Percentiles rank a stretch among this genome's conserved stretches.
Evolutionary conservation across 2,113 vertebrate species (phyloP).

Genomic region (Rhynchomys soricoides): DNA sequence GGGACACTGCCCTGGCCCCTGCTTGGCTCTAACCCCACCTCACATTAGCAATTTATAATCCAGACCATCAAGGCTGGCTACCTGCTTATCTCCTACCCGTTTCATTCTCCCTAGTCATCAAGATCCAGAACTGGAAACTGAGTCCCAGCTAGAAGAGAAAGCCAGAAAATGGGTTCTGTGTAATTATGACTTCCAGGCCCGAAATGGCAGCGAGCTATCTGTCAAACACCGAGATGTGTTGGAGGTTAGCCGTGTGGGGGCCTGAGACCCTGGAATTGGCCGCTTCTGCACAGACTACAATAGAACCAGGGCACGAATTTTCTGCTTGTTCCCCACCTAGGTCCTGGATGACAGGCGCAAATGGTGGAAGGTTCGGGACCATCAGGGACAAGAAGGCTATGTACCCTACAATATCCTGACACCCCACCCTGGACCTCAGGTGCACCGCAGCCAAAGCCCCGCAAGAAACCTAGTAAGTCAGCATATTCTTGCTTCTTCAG

Average conservation of each 20-base stretch:
- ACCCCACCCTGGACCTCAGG: neutral
- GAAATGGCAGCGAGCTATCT: conserved; percentile 93
- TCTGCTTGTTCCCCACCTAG: conserved; percentile 15
- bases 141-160: neutral
- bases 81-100: neutral
- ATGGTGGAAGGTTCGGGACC: conserved; percentile 83
- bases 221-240: conserved; percentile 89
- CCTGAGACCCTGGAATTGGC: neutral
- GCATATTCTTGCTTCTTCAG: neutral
- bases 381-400: conserved; percentile 74
- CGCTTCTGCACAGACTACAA: neutral
- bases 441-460: neutral
- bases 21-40: conserved; percentile 70
- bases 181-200: conserved; percentile 92
- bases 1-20: neutral
- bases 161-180: conserved; percentile 82
- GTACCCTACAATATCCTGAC: conserved; percentile 77
- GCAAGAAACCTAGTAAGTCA: conserved; percentile 43
- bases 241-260: conserved; percentile 83
- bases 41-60: neutral
- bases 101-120: conserved; percentile 57
- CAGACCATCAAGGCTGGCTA: neutral
- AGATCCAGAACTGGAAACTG: conserved; percentile 34
- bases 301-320: neutral
- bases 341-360: conserved; percentile 81